Evolutionary conservation across 2,888 invertebrate species (phyloP), one percentile per base, ranked within the genome.

Genomic region (Scaptomyza polygonia): DNA sequence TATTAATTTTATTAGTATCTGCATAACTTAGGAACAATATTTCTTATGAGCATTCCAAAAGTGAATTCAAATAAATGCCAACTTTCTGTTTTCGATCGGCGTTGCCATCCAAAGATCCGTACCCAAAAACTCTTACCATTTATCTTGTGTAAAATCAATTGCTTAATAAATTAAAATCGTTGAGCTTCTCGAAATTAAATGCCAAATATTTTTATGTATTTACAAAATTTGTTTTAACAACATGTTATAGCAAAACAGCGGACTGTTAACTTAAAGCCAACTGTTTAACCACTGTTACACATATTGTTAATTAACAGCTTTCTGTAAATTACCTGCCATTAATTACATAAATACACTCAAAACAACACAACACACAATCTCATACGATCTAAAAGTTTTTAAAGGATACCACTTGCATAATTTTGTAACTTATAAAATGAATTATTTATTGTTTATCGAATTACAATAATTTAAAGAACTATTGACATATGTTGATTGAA

Each of bases 181-280:
- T 83, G 75, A 86, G 80, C 86, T 86, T 82, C 79, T 44, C 77
- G 79, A 85, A 88, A 86, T 85, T 74, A 72, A 59, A 83, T 86
- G 78, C 86, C 88, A 85, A 85, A 85, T 75, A 84, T 82, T 77
- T 85, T 85, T 67, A 76, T 73, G 61, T 65, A 83, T 76, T 85
- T 84, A 85, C 78, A 72, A 73, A 79, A 67, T 71, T 78, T 62
- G 47, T 70, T 67, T 43, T 66, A 64, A 43, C 43, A 52, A 68
- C 55, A 49, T 72, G 72, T 72, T 72, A 63, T 42, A 25, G 16
- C 16, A 16, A 16, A 61, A 61, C 54, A 72, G 64, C 52, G 39
- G 52, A 64, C 51, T 53, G 56, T 53, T 72, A 52, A 21, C 30
- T 5, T 27, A 53, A 29, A 47, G 57, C 40, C 42, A 45, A 36